A percentile compares a stretch with the other conserved stretches of the same genome.
phyloP scores from a whole-genome alignment of 2,113 vertebrate genomes.

The Stictonetta naevosa region DNA sequence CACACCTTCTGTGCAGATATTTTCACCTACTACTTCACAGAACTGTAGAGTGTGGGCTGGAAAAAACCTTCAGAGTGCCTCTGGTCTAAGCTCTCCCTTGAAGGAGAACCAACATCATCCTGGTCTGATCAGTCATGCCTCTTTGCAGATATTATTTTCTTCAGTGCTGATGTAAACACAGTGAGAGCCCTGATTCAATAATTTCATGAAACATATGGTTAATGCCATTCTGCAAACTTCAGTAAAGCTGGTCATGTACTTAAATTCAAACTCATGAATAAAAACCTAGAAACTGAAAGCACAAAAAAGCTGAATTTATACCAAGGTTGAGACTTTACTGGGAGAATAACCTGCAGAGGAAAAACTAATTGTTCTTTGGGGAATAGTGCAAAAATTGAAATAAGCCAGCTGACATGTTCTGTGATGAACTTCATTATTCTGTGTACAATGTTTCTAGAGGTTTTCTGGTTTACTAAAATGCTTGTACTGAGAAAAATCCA shows the following conservation, averaged over 20 bases:
- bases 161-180: not conserved
- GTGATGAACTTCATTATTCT: not conserved
- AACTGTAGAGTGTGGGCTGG: not conserved
- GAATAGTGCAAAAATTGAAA: constrained; percentile 26
- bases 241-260: not conserved
- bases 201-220: not conserved
- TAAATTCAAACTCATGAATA: not conserved
- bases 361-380: not conserved
- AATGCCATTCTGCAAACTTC: not conserved
- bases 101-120: not conserved
- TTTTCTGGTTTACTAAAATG: constrained; percentile 37
- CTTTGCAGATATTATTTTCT: not conserved
- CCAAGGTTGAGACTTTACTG: not conserved
- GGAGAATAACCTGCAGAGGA: not conserved
- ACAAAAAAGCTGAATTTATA: not conserved
- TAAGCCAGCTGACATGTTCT: not conserved
- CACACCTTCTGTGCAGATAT: not conserved
- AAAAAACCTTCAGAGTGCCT: not conserved
- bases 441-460: not conserved
- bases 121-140: not conserved
- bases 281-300: not conserved
- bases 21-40: not conserved
- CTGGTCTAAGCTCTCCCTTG: not conserved
- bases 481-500: not conserved
- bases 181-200: not conserved